Base-by-base conservation (phyloP, 2,113 vertebrate species). In the Junco hyemalis region DNA sequence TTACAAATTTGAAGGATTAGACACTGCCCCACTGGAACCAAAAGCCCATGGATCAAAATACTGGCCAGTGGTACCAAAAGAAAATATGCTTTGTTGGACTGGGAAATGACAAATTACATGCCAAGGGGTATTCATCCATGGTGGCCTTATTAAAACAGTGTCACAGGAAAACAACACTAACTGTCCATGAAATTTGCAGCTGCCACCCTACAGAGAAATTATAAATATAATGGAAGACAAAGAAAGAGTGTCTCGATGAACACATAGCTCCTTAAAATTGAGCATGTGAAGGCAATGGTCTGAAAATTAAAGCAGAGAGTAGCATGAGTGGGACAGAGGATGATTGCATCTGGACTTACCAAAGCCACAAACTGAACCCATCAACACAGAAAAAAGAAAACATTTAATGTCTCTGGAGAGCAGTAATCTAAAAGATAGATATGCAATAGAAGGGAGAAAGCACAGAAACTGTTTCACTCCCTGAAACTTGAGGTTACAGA, bases 141-240 rank as follows among this genome's bases (percentile, higher is more conserved):
- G 38, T 79, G 81, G 56, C 59, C 82, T 86, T 93, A 94, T 86
- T 78, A 92, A 96, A 84, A 28, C 33, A 45, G 22, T 74, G 56
- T 94, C 71, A 92, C 45, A 81, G 51, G 90, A 74, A 90, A 70
- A 48, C 76, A 71, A 16, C 56, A 64, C 47, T 90, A 93, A 94
- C 91, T 50, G 82, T 36, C 72, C 73, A 73, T 83, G 80, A 94
- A 94, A 88, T 81, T 81, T 92, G 69, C 48, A 83, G 82, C 50
- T 84, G 88, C 81, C 19, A 20, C 22, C 69, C 68, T 65, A 51
- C 61, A 80, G 61, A 94, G 80, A 94, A 88, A 92, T 68, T 68
- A 72, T 35, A 95, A 81, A 92, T 76, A 86, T 80, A 92, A 92
- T 16, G 10, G 40, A 88, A 83, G 61, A 72, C 61, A 91, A 66